These are phyloP conservation scores for Ariolimax columbianus DNA, from an alignment of 2,888 invertebrate genomes.

Conservation along the genomic window DNA sequence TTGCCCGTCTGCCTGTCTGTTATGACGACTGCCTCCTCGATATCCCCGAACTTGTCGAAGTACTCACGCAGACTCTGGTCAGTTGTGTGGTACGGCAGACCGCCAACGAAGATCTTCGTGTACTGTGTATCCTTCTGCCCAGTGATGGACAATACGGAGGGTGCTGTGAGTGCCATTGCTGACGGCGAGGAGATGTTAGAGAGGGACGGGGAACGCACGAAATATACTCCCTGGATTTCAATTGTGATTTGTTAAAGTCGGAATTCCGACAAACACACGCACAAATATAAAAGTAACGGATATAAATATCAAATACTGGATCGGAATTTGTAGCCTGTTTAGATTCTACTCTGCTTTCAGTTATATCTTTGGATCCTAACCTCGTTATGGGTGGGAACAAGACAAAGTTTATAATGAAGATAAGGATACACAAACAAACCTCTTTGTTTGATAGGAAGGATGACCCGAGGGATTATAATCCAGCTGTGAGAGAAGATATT, in stretches of 20 bases:
- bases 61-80: constrained; percentile 96
- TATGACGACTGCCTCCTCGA: constrained; percentile 98
- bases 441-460: background rate
- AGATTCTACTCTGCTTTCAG: background rate
- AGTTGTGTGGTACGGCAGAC: constrained; percentile 97
- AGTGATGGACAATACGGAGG: constrained; percentile 44
- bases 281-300: background rate
- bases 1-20: constrained; percentile 98
- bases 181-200: background rate
- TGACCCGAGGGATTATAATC: background rate
- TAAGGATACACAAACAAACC: background rate
- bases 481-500: background rate
- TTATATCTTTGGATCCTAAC: background rate
- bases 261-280: background rate
- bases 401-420: background rate
- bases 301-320: background rate
- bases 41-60: constrained; percentile 97
- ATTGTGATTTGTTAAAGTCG: constrained; percentile 24
- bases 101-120: constrained; percentile 98
- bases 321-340: background rate
- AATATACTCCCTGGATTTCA: constrained; percentile 43
- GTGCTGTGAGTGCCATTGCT: constrained; percentile 43
- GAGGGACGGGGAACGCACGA: constrained; percentile 23
- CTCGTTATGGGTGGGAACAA: background rate
- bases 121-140: constrained; percentile 95